phyloP scores from a whole-genome alignment of 2,888 invertebrate species.

The Aphidoletes aphidimyza region DNA sequence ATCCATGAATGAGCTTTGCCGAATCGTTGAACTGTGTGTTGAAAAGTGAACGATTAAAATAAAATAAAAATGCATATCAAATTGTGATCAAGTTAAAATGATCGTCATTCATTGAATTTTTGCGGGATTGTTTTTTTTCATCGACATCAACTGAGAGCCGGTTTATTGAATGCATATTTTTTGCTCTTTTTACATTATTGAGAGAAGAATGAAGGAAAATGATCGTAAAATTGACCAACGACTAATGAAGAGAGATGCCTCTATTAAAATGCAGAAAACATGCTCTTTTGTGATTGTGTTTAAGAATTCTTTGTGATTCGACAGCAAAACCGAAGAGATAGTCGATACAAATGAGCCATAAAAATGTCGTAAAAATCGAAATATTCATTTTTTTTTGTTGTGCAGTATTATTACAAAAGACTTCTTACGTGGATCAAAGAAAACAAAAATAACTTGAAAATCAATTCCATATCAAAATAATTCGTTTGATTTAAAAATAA shows the following conservation, averaged over 20 bases:
- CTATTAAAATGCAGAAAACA: background rate
- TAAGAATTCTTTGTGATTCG: no score
- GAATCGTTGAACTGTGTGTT: constrained; percentile 24
- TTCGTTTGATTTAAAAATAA: constrained; percentile 28
- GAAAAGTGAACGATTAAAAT: background rate
- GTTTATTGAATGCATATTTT: no score
- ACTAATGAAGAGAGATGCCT: background rate
- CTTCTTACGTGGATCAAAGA: no score
- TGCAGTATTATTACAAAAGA: no score
- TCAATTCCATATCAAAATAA: background rate
- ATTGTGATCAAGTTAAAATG: constrained; percentile 22
- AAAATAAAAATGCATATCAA: constrained; percentile 4
- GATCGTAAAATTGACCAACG: no score
- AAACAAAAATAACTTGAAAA: background rate
- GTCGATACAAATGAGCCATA: no score
- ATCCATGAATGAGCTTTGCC: constrained; percentile 19
- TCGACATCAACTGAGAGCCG: background rate
- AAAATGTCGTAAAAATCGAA: no score
- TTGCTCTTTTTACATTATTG: background rate
- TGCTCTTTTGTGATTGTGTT: background rate
- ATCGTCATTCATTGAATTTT: background rate
- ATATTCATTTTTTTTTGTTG: no score
- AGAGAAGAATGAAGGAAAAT: no score
- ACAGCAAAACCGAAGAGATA: no score
- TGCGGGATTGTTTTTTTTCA: background rate